Conservation (phyloP, 2,113 vertebrate genomes). For the Oreochromis aureus region DNA sequence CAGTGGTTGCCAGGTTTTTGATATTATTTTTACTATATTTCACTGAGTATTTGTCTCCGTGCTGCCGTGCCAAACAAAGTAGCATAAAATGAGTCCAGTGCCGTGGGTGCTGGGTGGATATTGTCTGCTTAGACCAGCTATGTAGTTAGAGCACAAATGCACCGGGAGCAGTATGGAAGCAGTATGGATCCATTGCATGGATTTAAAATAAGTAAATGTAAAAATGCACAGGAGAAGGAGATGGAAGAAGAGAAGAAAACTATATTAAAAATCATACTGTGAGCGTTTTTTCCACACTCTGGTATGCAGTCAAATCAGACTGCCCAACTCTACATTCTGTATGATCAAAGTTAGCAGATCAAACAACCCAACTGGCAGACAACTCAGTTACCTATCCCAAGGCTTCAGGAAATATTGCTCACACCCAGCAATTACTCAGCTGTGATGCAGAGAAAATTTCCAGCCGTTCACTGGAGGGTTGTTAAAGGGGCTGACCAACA, state of each 20-base stretch:
- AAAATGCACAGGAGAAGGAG: not conserved
- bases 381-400: slow-evolving; percentile 33
- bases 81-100: not conserved
- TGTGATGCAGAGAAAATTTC: slow-evolving; percentile 9
- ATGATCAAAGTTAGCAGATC: slow-evolving; percentile 59
- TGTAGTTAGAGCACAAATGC: not conserved
- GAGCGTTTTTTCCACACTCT: not conserved
- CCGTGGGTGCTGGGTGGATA: not conserved
- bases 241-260: not conserved
- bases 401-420: slow-evolving; percentile 36
- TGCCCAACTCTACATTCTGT: slow-evolving; percentile 3
- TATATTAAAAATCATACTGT: not conserved
- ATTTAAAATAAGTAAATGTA: not conserved
- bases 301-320: slow-evolving; percentile 1
- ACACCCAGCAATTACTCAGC: slow-evolving; percentile 29
- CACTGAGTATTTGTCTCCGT: not conserved
- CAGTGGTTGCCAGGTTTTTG: not conserved
- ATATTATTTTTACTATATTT: not conserved
- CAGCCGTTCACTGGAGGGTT: not conserved
- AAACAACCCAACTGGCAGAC: slow-evolving; percentile 42
- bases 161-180: not conserved
- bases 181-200: not conserved
- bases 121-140: not conserved
- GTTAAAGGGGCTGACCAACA: not conserved
- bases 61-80: not conserved